Evolutionary conservation across 2,113 vertebrate species (phyloP), one percentile per base, ranked within the genome.

Genomic region (Peromyscus maniculatus): DNA sequence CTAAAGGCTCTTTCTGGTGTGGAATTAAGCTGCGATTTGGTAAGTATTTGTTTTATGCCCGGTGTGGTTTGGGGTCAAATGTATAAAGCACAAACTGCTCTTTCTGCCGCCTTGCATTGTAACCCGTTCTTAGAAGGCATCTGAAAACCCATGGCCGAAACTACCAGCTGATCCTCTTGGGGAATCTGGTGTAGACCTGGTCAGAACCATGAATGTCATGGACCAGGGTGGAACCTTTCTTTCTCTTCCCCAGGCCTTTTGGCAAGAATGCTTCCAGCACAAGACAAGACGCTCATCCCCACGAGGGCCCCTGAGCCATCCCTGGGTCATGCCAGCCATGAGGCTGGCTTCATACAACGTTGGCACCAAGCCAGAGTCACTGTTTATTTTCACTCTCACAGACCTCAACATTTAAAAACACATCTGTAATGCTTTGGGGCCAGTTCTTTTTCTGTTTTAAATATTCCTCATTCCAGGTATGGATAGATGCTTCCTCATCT

Each of bases 81-180:
- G 62, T 28, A 39, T 46, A 74, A 93, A 66, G 11, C 59, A 91
- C 57, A 59, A 82, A 77, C 62, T 72, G 36, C 49, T 46, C 84
- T 94, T 39, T 13, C 28, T 33, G 75, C 5, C 16, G 8, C 26
- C 77, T 91, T 46, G 46, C 75, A n/a, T 82, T 64, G 66, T 46
- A 67, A 75, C 93, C 69, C n/a, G 0, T 87, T 69, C 39, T 97
- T 77, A 69, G 33, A 91, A 89, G 59, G 49, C 91, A 93, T 33
- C 19, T 31, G 57, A 95, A 75, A 96, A 74, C 57, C 55, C 64
- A 22, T 1, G 36, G 33, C 19, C 31, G n/a, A 21, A 62, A 26
- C 91, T 87, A 33, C 24, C 69, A 80, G 46, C 31, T 3, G 21
- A 64, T 64, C 13, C 17, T 62, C 11, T 26, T 79, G 22, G 21